Base-by-base conservation (phyloP, 2,113 vertebrate genomes). In the Oryzias curvinotus region DNA sequence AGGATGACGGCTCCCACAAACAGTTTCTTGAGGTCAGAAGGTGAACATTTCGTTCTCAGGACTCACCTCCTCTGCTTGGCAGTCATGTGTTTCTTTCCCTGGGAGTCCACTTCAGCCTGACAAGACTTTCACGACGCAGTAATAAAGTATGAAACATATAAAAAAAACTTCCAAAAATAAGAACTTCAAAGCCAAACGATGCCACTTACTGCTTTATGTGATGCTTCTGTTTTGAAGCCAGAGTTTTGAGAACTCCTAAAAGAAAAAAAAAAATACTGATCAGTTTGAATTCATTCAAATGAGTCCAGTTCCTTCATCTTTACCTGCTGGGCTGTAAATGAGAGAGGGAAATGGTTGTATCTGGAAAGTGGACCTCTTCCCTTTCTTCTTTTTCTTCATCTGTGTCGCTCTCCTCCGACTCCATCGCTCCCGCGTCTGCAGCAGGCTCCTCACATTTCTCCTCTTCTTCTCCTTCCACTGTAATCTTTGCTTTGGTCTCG, bases 1-100 rank as follows among this genome's bases (percentile, higher is more conserved):
- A 17, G 16, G 45, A 47, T 48, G 1, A 19, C n/a, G 10, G 19
- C 18, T 48, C 45, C 45, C 46, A 12, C 15, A 46, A 2, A 46
- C 44, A 4, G 15, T 44, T 15, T 15, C 12, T 15, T 6, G 15
- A 45, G 44, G 44, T 28, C 26, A 28, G 26, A 28, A 7, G 26
- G 26, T 7, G 8, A 2, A 10, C 2, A 13, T 36, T 48, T 48
- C 21, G n/a, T 41, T 55, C 41, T 16, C 25, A 26, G 43, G 7
- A 7, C 72, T 94, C 87, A 98, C 97, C 96, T 94, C 81, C 94
- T 92, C 88, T 99, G 93, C 83, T 96, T 98, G 74, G 95, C 95
- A 44, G 95, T 96, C 73, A 97, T 87, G 71, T 96, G 95, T 81
- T 96, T 95, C 46, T 86, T 91, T 28, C 90, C 91, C 51, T 93